phyloP scores from a whole-genome alignment of 2,888 invertebrate species.

The Torymus tubicola region DNA sequence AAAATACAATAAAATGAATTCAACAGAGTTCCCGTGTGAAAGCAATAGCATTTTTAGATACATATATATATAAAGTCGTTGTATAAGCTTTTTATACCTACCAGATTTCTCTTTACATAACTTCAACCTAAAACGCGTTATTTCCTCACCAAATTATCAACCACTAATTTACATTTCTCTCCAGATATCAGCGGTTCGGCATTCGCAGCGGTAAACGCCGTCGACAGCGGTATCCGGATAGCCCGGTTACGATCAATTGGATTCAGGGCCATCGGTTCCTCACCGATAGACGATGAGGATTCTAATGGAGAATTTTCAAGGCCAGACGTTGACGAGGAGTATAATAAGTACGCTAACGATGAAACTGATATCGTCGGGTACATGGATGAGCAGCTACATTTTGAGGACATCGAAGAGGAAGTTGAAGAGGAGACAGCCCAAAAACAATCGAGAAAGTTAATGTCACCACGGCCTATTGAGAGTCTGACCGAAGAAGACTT shows the following conservation, averaged over 20 bases:
- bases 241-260: slow-evolving; percentile 72
- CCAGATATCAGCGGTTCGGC: slow-evolving; percentile 63
- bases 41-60: neutral
- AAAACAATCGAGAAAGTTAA: neutral
- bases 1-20: neutral
- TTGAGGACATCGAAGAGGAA: slow-evolving; percentile 73
- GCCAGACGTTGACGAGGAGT: slow-evolving; percentile 70
- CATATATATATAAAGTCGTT: no score
- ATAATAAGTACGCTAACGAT: slow-evolving; percentile 71
- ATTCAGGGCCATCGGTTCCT: slow-evolving; percentile 68
- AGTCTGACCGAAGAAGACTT: slow-evolving; percentile 64
- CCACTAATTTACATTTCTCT: neutral
- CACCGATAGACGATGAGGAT: slow-evolving; percentile 46
- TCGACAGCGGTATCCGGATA: slow-evolving; percentile 66
- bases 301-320: slow-evolving; percentile 45
- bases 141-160: no score
- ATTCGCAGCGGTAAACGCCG: slow-evolving; percentile 71
- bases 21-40: neutral
- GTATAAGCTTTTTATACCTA: no score
- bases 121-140: no score
- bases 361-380: slow-evolving; percentile 71
- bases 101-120: no score
- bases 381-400: slow-evolving; percentile 72
- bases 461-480: slow-evolving; percentile 23
- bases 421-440: slow-evolving; percentile 1